These are phyloP conservation scores for Eledona agricola DNA, from an alignment of 2,888 invertebrate genomes.

Conservation along the genomic window DNA sequence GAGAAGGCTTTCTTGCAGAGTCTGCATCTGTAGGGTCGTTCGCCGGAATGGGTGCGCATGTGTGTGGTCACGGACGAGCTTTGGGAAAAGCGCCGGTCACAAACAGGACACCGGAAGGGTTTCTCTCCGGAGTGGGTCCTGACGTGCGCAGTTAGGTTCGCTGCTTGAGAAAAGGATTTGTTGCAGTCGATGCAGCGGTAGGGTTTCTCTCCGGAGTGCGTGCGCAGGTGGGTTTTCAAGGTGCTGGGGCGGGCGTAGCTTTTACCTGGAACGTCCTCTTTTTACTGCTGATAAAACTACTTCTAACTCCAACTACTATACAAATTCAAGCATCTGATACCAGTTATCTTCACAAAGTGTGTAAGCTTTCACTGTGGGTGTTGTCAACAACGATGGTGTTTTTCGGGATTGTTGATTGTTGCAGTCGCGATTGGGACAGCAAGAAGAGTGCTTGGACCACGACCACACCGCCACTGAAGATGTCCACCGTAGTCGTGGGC, in stretches of 20 bases:
- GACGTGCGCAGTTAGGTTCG: slow-evolving; percentile 97
- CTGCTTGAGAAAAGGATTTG: slow-evolving; percentile 98
- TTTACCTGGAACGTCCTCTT: slow-evolving; percentile 70
- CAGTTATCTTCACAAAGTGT: too few species aligned
- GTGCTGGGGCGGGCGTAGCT: slow-evolving; percentile 97
- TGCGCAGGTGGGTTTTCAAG: slow-evolving; percentile 94
- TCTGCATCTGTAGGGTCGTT: slow-evolving; percentile 91
- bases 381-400: too few species aligned
- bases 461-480: too few species aligned
- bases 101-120: slow-evolving; percentile 95
- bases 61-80: slow-evolving; percentile 96
- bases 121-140: slow-evolving; percentile 97
- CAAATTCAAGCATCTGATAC: too few species aligned
- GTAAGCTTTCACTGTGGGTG: too few species aligned
- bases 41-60: slow-evolving; percentile 99
- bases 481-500: too few species aligned
- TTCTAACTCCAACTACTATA: too few species aligned
- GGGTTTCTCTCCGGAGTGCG: slow-evolving; percentile 95
- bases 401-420: too few species aligned
- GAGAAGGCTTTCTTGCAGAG: slow-evolving; percentile 99
- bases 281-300: too few species aligned
- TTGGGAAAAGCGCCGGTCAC: slow-evolving; percentile 96
- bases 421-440: too few species aligned
- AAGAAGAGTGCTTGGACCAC: too few species aligned
- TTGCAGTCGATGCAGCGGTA: slow-evolving; percentile 92